Base-by-base conservation (phyloP, 2,888 invertebrate genomes). In the Cryptus armator region DNA sequence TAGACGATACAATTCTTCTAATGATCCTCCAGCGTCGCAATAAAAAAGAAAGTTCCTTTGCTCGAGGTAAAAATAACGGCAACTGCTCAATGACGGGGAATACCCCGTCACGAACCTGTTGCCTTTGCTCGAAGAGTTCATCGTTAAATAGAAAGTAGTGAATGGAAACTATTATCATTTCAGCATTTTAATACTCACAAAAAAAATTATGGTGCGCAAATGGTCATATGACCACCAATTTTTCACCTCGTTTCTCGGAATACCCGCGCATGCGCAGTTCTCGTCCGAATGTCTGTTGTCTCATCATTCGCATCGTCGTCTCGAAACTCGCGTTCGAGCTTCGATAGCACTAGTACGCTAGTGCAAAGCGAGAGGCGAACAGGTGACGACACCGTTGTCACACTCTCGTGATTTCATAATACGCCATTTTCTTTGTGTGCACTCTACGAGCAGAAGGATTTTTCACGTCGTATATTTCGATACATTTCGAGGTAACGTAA, bases 341-440 rank as follows among this genome's bases (percentile, higher is more conserved):
- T 74, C 62, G 74, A 74, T 74, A 48, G 62, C 32, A 32, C 62
- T 62, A 62, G 62, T 62, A 62, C 62, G 62, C 78, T 70, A 84
- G 81, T 81, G 37, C 78, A 68, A 48, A 78, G 84, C 72, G 71
- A 81, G 84, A 81, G 81, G 74, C 86, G 87, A 90, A 90, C 90
- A 90, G 89, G 89, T 90, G 90, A 90, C 90, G 90, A 89, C 89
- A 88, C 88, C 86, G 89, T 89, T 90, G 89, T 89, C 89, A 90
- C 86, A 84, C 86, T 84, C 84, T 89, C 87, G 88, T 89, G 88
- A 90, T 91, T 90, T 89, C 88, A 88, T 89, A 87, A 89, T 89
- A 89, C 91, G 91, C 91, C 91, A 91, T 91, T 91, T 90, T 90
- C 90, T 90, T 91, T 90, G 90, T 90, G 90, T 90, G 89, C 88